Base-by-base conservation (phyloP, 2,797 vertebrate species). In the Poeciliopsis presidionis region DNA sequence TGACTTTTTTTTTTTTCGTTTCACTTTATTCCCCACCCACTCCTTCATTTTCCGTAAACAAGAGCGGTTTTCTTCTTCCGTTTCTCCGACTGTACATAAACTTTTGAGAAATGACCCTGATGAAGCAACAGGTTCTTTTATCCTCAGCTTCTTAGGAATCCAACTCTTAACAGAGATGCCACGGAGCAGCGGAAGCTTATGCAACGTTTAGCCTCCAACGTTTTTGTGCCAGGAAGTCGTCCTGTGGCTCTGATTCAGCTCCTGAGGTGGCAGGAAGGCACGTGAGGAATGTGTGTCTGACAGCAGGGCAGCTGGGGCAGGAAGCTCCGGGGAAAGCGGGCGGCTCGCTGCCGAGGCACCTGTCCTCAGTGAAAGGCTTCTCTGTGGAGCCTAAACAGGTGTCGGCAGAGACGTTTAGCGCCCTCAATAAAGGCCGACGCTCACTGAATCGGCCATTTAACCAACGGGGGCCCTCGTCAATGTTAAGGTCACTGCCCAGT, bases 351-450 rank as follows among this genome's bases (percentile, higher is more conserved):
- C 83, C 2, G 75, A 84, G 90, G 90, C 95, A 96, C 96, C 95
- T 96, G 96, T 95, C 92, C 88, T 85, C 87, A 82, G 91, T 96
- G 95, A 96, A 96, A 96, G 94, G 90, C 91, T 89, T 87, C 91
- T 93, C 95, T 96, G 91, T 93, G 25, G 81, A 86, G 87, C 78
- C 3, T 51, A 93, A 46, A 95, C 96, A 96, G 95, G 95, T 96
- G 95, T 90, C 90, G 75, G 90, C 59, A 47, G 84, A 91, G 82
- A 88, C 89, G 84, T 94, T 94, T 89, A 95, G 88, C 92, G 2
- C 90, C 81, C 73, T 85, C 81, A 57, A 88, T 92, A 88, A 74
- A 88, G 88, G 88, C 41, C 22, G 81, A 88, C 85, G 84, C 87
- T 75, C 83, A 80, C 87, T 91, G 88, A 91, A 93, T 93, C 88